These are phyloP conservation scores for Bovichtus diacanthus DNA, from an alignment of 2,797 vertebrate genomes.

Conservation along the genomic window DNA sequence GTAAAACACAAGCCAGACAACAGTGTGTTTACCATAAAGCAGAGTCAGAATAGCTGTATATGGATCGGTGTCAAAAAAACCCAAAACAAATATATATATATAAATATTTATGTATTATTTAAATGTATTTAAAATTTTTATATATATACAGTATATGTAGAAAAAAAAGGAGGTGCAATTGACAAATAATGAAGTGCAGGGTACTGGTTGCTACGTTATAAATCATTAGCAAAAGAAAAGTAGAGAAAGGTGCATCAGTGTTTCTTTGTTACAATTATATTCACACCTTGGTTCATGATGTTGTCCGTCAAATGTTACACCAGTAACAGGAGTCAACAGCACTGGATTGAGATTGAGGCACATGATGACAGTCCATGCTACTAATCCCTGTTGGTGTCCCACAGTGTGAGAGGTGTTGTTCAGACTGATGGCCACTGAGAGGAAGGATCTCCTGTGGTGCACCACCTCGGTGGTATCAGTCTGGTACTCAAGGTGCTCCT, in stretches of 20 bases:
- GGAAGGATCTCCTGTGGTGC: constrained; percentile 20
- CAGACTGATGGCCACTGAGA: constrained; percentile 16
- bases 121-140: too few species aligned
- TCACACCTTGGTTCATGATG: neutral
- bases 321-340: neutral
- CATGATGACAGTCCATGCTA: constrained; percentile 12
- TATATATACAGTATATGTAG: neutral
- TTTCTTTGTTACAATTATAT: neutral
- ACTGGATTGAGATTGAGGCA: constrained; percentile 8
- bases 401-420: constrained; percentile 18
- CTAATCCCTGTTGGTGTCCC: constrained; percentile 22
- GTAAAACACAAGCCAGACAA: neutral
- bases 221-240: neutral
- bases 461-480: constrained; percentile 17
- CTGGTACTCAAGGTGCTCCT: constrained; percentile 1
- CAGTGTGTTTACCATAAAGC: neutral
- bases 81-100: neutral
- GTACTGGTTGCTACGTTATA: neutral
- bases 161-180: neutral
- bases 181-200: neutral
- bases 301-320: neutral
- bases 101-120: too few species aligned
- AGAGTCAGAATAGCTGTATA: neutral
- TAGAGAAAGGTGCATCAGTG: neutral
- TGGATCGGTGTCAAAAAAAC: neutral